Conservation (phyloP, 2,113 vertebrate genomes). For the Aspiorhynchus laticeps region DNA sequence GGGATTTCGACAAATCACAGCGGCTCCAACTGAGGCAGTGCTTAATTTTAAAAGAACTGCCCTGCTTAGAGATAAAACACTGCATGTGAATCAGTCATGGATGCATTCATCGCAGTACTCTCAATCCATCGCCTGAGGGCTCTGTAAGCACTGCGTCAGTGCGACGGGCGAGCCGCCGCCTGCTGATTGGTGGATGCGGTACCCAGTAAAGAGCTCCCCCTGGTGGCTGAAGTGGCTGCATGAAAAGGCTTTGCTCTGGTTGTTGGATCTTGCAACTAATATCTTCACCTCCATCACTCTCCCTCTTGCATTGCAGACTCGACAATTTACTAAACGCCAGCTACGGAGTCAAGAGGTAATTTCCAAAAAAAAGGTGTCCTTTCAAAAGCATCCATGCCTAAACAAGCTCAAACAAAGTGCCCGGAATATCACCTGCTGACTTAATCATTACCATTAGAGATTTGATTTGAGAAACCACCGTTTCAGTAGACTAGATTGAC, state of each 20-base stretch:
- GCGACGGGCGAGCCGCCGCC: slow-evolving; percentile 37
- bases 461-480: slow-evolving; percentile 45
- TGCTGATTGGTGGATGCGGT: slow-evolving; percentile 62
- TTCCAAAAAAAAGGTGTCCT: slow-evolving; percentile 75
- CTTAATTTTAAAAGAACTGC: not conserved
- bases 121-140: slow-evolving; percentile 43
- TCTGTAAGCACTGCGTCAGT: slow-evolving; percentile 36
- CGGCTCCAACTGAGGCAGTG: not conserved
- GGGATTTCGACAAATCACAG: slow-evolving; percentile 61
- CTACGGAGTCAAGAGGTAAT: slow-evolving; percentile 98
- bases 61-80: slow-evolving; percentile 11
- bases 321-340: slow-evolving; percentile 99
- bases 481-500: slow-evolving; percentile 19
- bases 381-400: slow-evolving; percentile 79
- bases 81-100: slow-evolving; percentile 30
- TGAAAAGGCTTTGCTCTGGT: slow-evolving; percentile 73
- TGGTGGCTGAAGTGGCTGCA: slow-evolving; percentile 75
- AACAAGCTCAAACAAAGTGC: slow-evolving; percentile 77
- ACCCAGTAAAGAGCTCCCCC: slow-evolving; percentile 70
- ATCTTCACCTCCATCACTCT: slow-evolving; percentile 81
- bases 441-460: slow-evolving; percentile 64
- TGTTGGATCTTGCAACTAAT: slow-evolving; percentile 77
- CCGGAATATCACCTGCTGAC: slow-evolving; percentile 80
- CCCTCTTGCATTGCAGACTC: slow-evolving; percentile 89
- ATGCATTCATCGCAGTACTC: slow-evolving; percentile 41